Percentiles rank a stretch among this genome's conserved stretches.
These are phyloP conservation scores for Scomber colias DNA, from an alignment of 2,113 vertebrate species.

Conservation along the genomic window DNA sequence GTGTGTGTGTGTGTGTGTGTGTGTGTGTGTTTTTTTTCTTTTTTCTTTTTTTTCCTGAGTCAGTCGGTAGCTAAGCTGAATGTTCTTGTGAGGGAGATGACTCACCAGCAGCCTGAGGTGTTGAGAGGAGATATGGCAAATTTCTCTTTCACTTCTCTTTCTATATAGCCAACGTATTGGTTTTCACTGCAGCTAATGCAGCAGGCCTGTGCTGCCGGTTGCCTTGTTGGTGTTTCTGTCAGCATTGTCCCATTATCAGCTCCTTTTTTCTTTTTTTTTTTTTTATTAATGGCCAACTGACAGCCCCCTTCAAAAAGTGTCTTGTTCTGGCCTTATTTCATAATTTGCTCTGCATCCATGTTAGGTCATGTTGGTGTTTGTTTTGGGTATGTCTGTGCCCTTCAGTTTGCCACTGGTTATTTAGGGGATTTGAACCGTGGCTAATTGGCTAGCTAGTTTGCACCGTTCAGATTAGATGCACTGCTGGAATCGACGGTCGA, in stretches of 20 bases:
- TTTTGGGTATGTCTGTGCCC: conserved; percentile 73
- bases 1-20: neutral
- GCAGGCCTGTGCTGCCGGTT: conserved; percentile 48
- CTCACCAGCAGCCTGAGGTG: conserved; percentile 83
- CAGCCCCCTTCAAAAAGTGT: conserved; percentile 49
- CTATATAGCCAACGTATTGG: conserved; percentile 70
- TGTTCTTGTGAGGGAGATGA: conserved; percentile 84
- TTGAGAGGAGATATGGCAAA: conserved; percentile 76
- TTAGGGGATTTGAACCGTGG: conserved; percentile 76
- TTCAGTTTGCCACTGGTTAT: conserved; percentile 77
- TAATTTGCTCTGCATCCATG: conserved; percentile 74
- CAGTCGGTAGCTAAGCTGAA: conserved; percentile 80
- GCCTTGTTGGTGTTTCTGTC: conserved; percentile 35
- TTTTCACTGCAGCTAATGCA: conserved; percentile 69
- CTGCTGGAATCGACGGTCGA: conserved; percentile 75
- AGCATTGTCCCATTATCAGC: conserved; percentile 51
- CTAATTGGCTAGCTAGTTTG: conserved; percentile 78
- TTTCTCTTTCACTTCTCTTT: conserved; percentile 82
- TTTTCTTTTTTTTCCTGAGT: conserved; percentile 58
- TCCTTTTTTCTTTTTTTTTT: too few relatives aligned
- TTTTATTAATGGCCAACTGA: conserved; percentile 64
- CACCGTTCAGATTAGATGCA: conserved; percentile 78
- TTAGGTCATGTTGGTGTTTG: conserved; percentile 74
- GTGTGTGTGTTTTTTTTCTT: conserved; percentile 17
- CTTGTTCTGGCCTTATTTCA: conserved; percentile 58